Evolutionary conservation across 2,888 invertebrate genomes (phyloP), one percentile per base, ranked within the genome.

Genomic region (Volucella inflata): DNA sequence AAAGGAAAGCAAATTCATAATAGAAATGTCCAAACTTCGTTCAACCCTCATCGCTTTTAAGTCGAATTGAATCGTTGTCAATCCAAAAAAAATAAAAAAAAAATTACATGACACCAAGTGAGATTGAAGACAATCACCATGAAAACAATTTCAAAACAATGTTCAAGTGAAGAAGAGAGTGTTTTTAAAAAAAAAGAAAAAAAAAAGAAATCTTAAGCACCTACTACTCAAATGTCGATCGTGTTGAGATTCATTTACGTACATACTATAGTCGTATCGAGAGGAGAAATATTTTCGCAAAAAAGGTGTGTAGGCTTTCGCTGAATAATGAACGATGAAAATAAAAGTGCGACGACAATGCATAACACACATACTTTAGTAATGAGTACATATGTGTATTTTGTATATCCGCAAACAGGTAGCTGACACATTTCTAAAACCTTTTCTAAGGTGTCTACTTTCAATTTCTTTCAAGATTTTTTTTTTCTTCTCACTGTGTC

Each of bases 371-470:
- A 3, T 6, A 30, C 30, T 30, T 12, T n/a, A n/a, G n/a, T n/a
- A n/a, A 38, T 38, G 51, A 74, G 53, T 62, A 42, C 1, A 2
- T 12, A 12, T 0, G 9, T 0, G 1, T 0, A 12, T 12, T 6
- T 11, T 12, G 3, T 12, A 21, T 17, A 53, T 53, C 46, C 53
- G 48, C 50, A 59, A 59, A 53, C 71, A 78, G 74, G 80, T 74
- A 83, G 67, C 62, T 78, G 83, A 83, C 68, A 64, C 78, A 83
- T 78, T 57, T 68, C 72, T 67, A 78, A 68, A 72, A 53, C 55
- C 17, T 53, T 82, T 71, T 77, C 59, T n/a, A 55, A 42, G 44
- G 38, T 38, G 30, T 48, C 71, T 65, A 77, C 83, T 83, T 83
- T 83, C 78, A 46, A 62, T 83, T 83, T 83, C 78, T 57, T 64